Evolutionary conservation across 2,113 vertebrate genomes (phyloP).

Genomic region (Bos javanicus): DNA sequence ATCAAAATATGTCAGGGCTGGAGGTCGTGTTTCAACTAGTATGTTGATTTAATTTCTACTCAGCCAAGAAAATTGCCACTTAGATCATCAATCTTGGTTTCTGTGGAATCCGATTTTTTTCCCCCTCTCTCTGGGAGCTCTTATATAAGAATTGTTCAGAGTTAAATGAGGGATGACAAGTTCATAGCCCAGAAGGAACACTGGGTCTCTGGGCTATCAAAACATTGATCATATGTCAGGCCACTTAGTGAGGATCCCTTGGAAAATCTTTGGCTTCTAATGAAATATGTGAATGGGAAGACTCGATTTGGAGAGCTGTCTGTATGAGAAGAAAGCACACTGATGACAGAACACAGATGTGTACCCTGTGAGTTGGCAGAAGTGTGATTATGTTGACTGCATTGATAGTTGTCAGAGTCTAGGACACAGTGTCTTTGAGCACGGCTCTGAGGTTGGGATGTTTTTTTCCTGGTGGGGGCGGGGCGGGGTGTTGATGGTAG

Average conservation of each 20-base stretch:
- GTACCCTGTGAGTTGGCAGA: neutral
- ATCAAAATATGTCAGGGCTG: neutral
- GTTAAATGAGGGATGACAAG: slow-evolving; percentile 27
- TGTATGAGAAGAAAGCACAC: slow-evolving; percentile 12
- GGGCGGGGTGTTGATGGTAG: neutral
- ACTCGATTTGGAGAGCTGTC: neutral
- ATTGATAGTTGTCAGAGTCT: neutral
- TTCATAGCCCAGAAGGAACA: slow-evolving; percentile 42
- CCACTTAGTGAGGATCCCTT: slow-evolving; percentile 17
- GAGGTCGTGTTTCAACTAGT: slow-evolving; percentile 9
- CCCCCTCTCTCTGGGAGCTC: neutral
- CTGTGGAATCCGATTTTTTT: neutral
- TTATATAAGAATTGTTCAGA: slow-evolving; percentile 29
- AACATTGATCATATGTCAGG: neutral
- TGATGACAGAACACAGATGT: slow-evolving; percentile 20
- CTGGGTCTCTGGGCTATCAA: slow-evolving; percentile 31
- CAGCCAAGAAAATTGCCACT: slow-evolving; percentile 24
- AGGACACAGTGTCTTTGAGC: slow-evolving; percentile 15
- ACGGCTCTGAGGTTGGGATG: neutral
- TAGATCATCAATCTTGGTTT: neutral
- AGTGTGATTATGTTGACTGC: slow-evolving; percentile 16
- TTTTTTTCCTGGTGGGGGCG: neutral
- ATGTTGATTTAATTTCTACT: slow-evolving; percentile 38
- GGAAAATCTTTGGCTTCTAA: slow-evolving; percentile 33
- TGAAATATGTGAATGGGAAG: slow-evolving; percentile 33